Evolutionary conservation across 2,113 vertebrate genomes (phyloP).

Genomic region (Macaca mulatta): DNA sequence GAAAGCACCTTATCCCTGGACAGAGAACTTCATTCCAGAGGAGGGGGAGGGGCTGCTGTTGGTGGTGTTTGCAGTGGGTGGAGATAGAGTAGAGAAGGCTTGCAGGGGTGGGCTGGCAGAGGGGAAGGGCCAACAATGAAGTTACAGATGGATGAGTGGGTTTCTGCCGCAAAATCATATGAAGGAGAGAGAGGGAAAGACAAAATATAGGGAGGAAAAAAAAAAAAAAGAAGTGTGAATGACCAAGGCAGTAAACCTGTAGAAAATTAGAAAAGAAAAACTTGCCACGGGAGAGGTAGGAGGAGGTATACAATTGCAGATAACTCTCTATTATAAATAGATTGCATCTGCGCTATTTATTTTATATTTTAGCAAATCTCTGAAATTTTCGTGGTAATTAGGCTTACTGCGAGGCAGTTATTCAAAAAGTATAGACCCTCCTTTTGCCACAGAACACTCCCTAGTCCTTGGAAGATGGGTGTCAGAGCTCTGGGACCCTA

Average conservation of each 20-base stretch:
- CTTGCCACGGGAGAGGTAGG: neutral
- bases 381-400: constrained; percentile 58
- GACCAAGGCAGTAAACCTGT: neutral
- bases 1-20: neutral
- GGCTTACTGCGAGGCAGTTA: constrained; percentile 34
- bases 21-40: constrained; percentile 39
- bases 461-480: neutral
- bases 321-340: constrained; percentile 22
- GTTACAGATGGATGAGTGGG: constrained; percentile 10
- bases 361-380: constrained; percentile 48
- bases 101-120: neutral
- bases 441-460: constrained; percentile 2
- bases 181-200: neutral
- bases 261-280: neutral
- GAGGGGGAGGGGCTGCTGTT: neutral
- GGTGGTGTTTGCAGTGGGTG: neutral
- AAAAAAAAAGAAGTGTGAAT: neutral
- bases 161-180: constrained; percentile 47
- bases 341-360: constrained; percentile 48
- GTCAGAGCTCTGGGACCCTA: neutral
- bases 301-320: neutral
- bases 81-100: neutral
- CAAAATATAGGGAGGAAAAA: neutral
- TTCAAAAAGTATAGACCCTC: constrained; percentile 41
- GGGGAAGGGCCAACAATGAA: neutral